Evolutionary conservation across 1,140 invertebrate genomes (phyloP), one percentile per base, ranked within the genome.

Genomic region (Brachionus asplanchnoidis): DNA sequence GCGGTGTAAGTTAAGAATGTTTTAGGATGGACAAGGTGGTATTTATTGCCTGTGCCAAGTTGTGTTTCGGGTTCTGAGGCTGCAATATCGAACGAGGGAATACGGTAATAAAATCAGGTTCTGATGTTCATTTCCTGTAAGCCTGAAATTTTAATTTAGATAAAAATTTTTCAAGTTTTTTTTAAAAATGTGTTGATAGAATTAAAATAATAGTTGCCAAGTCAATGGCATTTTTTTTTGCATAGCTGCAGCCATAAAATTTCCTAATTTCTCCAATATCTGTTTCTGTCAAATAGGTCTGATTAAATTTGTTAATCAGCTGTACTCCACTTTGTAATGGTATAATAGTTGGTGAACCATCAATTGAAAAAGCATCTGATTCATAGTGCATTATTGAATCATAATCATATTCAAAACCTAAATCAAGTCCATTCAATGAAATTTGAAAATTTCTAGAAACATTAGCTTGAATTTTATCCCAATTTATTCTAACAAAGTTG

Each of bases 321-420:
- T 60, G 53, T 26, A 60, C 53, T 11, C 53, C 53, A 60, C 53
- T 60, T 60, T 60, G 17, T 20, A 60, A 23, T 8, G 53, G 53
- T 8, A 17, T 5, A 14, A 88, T 86, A 0, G 88, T 88, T 9
- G 92, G 92, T 86, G 92, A 87, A 1, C 92, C 92, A 87, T 95
- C 95, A 50, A 87, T 91, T 3, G 93, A 93, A 89, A 95, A 95
- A 11, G 94, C 94, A 66, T 91, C 92, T n/a, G 92, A 89, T 0
- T 93, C 94, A 87, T 95, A 95, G 87, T 95, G 94, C 94, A 95
- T 95, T 1, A 95, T 93, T 84, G 94, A 94, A 75, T 92, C 91
- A 87, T 93, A 95, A 88, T 95, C 94, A 86, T 94, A 94, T 0
- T 91, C 89, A 73, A 86, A 88, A 12, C 87, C 87, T 20, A 60